Evolutionary conservation across 2,113 vertebrate species (phyloP).

Genomic region (Pteropus alecto): DNA sequence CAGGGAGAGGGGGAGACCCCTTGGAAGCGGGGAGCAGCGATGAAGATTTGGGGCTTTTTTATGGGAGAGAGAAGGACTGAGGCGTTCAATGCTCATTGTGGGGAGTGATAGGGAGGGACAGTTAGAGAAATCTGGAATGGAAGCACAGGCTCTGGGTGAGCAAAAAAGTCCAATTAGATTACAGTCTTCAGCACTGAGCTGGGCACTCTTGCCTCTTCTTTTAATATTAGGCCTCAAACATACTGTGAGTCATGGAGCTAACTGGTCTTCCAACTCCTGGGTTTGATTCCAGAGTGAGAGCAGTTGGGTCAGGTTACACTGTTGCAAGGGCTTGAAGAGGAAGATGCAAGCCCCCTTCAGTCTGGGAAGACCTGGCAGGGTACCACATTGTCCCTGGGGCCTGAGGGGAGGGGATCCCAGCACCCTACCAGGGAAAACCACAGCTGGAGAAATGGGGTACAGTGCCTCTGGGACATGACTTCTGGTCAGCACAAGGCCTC

Average conservation of each 20-base stretch:
- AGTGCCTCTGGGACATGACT: not conserved
- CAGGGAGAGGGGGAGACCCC: not conserved
- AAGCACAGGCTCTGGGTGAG: not conserved
- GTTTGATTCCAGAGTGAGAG: not conserved
- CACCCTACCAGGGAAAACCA: not conserved
- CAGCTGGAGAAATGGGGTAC: not conserved
- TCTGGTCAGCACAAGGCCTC: not conserved
- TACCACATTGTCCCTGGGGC: not conserved
- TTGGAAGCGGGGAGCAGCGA: not conserved
- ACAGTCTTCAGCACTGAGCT: not conserved
- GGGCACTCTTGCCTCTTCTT: not conserved
- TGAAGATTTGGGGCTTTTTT: not conserved
- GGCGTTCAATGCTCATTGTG: not conserved
- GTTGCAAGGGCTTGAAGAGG: not conserved
- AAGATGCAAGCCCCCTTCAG: not conserved
- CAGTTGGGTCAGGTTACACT: not conserved
- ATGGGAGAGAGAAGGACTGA: not conserved
- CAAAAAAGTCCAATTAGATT: not conserved
- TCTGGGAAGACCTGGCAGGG: not conserved
- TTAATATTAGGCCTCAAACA: not conserved
- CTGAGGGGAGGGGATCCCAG: not conserved
- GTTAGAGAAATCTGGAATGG: not conserved
- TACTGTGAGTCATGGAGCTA: not conserved
- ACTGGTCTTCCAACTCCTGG: not conserved
- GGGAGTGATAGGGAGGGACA: not conserved